A percentile compares a stretch with the other conserved stretches of the same genome.
Evolutionary conservation across 1,140 invertebrate species (phyloP).

Genomic region (Drosophila kepulauana): DNA sequence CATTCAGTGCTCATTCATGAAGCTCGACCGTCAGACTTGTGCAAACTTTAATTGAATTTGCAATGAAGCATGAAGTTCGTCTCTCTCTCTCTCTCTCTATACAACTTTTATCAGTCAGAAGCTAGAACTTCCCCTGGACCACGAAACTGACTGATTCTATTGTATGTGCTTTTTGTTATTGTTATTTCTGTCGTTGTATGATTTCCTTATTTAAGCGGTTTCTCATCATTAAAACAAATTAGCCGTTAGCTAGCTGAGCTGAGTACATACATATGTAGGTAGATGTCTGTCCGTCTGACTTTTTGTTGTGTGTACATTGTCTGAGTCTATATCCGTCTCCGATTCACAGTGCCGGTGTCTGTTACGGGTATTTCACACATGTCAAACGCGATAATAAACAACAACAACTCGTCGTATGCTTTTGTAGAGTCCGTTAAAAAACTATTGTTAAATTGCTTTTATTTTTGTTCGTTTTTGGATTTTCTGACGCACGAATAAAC

Average conservation of each 20-base stretch:
- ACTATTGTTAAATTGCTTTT: slow-evolving; percentile 20
- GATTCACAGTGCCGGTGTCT: not conserved
- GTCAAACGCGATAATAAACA: slow-evolving; percentile 17
- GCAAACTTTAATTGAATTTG: slow-evolving; percentile 78
- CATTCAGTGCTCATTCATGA: slow-evolving; percentile 18
- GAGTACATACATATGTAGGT: not conserved
- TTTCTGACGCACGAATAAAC: slow-evolving; percentile 15
- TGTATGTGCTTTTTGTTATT: slow-evolving; percentile 43
- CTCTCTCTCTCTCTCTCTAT: slow-evolving; percentile 1
- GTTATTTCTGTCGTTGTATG: slow-evolving; percentile 30
- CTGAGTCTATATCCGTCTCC: slow-evolving; percentile 28
- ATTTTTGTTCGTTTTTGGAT: too few species aligned
- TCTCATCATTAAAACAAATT: slow-evolving; percentile 80
- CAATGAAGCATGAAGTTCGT: slow-evolving; percentile 78
- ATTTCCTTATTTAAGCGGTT: slow-evolving; percentile 66
- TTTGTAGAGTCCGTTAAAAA: slow-evolving; percentile 31
- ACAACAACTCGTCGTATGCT: not conserved
- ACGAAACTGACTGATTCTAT: slow-evolving; percentile 41
- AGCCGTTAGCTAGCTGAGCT: slow-evolving; percentile 60
- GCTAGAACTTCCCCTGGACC: slow-evolving; percentile 24
- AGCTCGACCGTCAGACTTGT: slow-evolving; percentile 2
- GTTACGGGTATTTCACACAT: slow-evolving; percentile 27
- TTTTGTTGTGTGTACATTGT: slow-evolving; percentile 14
- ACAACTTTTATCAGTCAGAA: slow-evolving; percentile 61
- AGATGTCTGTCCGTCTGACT: not conserved